phyloP scores from a whole-genome alignment of 2,797 vertebrate genomes.

The Garrulus glandarius region DNA sequence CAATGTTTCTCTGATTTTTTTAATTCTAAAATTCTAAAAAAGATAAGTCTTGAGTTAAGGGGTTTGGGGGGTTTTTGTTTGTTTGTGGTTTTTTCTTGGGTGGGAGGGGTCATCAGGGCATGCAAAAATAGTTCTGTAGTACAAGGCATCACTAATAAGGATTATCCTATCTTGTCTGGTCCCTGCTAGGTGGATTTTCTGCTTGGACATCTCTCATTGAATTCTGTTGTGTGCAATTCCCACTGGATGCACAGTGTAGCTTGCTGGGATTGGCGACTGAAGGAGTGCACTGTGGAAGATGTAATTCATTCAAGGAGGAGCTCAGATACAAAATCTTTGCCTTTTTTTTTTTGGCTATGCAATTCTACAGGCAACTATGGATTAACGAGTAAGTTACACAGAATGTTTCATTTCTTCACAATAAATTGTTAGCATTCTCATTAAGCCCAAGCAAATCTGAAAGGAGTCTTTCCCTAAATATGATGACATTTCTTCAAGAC shows the following conservation, averaged over 20 bases:
- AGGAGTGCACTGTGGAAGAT: not conserved
- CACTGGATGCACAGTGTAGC: fast-evolving
- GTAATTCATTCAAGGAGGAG: not conserved
- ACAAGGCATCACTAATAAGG: not conserved
- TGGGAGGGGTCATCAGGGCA: fast-evolving
- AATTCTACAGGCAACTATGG: not conserved
- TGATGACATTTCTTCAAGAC: not conserved
- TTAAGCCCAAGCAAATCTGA: not conserved
- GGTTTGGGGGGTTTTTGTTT: fast-evolving
- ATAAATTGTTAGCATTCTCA: not conserved
- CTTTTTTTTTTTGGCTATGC: not conserved
- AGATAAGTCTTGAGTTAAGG: not conserved
- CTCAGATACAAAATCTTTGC: not conserved
- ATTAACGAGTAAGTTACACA: not conserved
- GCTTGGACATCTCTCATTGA: not conserved
- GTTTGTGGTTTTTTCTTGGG: not conserved
- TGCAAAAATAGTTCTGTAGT: not conserved
- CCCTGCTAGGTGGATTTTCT: not conserved
- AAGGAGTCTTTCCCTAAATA: not conserved
- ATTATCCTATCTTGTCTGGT: not conserved
- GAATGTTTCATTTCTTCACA: not conserved
- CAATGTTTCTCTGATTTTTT: not conserved
- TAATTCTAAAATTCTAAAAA: not conserved
- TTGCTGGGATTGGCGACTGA: not conserved
- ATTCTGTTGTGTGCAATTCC: not conserved